Base-by-base conservation (phyloP, 2,113 vertebrate genomes). In the Solea senegalensis region DNA sequence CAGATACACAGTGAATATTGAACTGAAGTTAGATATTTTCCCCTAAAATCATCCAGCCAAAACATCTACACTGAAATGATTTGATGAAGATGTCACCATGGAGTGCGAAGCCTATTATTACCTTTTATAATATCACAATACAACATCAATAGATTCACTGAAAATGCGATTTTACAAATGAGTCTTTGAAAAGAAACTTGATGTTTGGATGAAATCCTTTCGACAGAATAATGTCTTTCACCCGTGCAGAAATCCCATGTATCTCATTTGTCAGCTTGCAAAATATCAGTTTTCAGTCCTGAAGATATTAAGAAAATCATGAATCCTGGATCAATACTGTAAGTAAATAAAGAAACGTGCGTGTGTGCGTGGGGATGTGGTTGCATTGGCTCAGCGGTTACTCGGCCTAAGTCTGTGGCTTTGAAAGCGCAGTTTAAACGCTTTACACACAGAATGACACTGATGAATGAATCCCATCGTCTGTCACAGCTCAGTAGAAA, bases 381-480 rank as follows among this genome's bases (percentile, higher is more conserved):
- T 39, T 56, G 60, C 54, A 69, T 80, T 72, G 65, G 68, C 57
- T 66, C 54, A 83, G 68, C 7, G 45, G 72, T 74, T 71, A 82
- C 76, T 83, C 51, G 62, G 78, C 81, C 53, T 65, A 76, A 61
- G 39, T 85, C 43, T 81, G 55, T 72, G 86, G 80, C 84, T 78
- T 75, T 81, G 52, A 72, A 79, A 78, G 74, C 82, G 13, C 67
- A 61, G 77, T 86, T 72, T 81, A 78, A 84, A 84, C 34, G 61
- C 72, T 72, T 83, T 81, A 81, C 81, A 84, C 81, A 78, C 72
- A 84, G 84, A 86, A 78, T 58, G 86, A 89, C 84, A 80, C 86
- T 80, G 87, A 85, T 90, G 84, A 83, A 83, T 87, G 87, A 90
- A 77, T 85, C 85, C 78, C 82, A 82, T 89, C 88, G 84, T 90